Conservation (phyloP, 1,140 invertebrate genomes). For the Trigoniulus corallinus region DNA sequence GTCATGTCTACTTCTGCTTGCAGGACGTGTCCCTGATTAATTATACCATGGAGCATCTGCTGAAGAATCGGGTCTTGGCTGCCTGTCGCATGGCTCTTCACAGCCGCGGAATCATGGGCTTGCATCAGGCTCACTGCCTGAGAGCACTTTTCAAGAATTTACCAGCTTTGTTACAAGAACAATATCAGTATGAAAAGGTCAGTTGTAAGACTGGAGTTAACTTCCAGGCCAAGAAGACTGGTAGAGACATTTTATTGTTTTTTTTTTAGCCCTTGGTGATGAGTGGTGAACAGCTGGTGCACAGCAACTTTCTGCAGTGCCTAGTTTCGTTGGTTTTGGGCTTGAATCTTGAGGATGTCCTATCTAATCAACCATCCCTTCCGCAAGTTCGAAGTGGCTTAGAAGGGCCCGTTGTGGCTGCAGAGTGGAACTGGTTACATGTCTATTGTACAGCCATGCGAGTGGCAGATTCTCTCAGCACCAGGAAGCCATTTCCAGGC, state of each 20-base stretch:
- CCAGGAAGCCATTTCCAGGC: conserved; percentile 28
- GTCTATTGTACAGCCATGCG: conserved; percentile 34
- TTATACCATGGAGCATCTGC: conserved; percentile 27
- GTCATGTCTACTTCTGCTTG: too few species aligned
- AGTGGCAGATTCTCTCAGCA: conserved; percentile 36
- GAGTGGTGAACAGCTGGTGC: conserved; percentile 39
- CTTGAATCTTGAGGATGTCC: conserved; percentile 34
- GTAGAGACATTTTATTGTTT: background rate
- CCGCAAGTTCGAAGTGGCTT: conserved; percentile 19
- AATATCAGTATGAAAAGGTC: conserved; percentile 40
- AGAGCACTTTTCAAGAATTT: conserved; percentile 32
- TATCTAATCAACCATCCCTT: conserved; percentile 32
- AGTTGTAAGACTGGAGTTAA: background rate
- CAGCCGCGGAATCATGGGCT: conserved; percentile 33
- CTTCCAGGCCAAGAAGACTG: too few species aligned
- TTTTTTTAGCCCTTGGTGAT: conserved; percentile 26
- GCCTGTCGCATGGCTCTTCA: conserved; percentile 32
- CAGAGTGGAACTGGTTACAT: conserved; percentile 42
- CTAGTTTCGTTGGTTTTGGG: conserved; percentile 36
- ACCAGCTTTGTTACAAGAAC: conserved; percentile 34
- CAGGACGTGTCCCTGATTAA: conserved; percentile 33
- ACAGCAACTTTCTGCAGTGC: conserved; percentile 41
- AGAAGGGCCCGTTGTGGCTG: conserved; percentile 18
- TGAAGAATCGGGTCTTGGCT: conserved; percentile 30
- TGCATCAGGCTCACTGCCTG: conserved; percentile 38